Conservation (phyloP, 2,888 invertebrate genomes). For the Orchesella flavescens region DNA sequence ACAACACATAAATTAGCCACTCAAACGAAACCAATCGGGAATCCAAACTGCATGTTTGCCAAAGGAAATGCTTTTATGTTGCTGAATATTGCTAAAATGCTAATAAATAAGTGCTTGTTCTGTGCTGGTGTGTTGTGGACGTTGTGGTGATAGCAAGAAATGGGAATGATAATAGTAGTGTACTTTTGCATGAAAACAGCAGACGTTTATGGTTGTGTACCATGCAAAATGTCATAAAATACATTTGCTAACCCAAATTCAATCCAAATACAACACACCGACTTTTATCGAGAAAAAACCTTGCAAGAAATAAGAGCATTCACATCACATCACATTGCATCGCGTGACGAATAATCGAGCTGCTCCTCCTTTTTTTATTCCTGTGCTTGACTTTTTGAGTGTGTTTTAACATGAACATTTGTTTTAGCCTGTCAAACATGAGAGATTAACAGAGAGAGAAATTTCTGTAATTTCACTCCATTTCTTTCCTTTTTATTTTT, state of each 20-base stretch:
- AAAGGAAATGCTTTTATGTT: background rate
- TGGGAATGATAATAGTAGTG: background rate
- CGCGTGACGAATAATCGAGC: too few species aligned
- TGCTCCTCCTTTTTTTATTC: background rate
- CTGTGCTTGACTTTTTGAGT: constrained; percentile 19
- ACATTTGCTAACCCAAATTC: background rate
- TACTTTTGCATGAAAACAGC: too few species aligned
- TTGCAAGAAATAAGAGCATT: too few species aligned
- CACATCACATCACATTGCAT: too few species aligned
- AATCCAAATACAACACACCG: background rate
- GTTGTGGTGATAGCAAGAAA: too few species aligned
- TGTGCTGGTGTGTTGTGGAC: too few species aligned
- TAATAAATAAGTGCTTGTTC: too few species aligned
- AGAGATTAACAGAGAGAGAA: constrained; percentile 3
- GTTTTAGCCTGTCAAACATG: constrained; percentile 33
- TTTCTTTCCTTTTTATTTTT: background rate
- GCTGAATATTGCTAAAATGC: background rate
- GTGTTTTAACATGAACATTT: constrained; percentile 33
- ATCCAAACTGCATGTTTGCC: background rate
- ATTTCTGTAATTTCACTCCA: constrained; percentile 5
- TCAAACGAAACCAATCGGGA: background rate
- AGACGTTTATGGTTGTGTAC: constrained; percentile 27
- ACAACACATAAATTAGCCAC: constrained; percentile 11
- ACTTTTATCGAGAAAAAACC: too few species aligned
- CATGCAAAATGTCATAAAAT: constrained; percentile 39